Conservation (phyloP, 1,140 invertebrate species). For the Drosophila elegans region DNA sequence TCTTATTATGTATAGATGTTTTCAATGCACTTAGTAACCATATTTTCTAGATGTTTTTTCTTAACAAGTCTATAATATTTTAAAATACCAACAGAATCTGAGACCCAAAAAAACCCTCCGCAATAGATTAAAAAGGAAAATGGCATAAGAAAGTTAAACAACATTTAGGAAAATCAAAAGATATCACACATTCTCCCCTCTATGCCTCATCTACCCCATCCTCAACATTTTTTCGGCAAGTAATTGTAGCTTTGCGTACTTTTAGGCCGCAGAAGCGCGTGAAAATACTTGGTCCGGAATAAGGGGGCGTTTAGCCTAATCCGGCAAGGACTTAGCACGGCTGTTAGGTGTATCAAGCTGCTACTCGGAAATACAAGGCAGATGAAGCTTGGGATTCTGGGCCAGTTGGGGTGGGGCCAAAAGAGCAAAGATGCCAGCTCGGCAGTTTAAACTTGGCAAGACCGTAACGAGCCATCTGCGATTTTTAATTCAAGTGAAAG, state of each 20-base stretch:
- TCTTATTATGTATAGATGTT: too few species aligned
- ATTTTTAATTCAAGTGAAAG: slow-evolving; percentile 61
- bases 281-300: slow-evolving; percentile 50
- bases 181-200: slow-evolving; percentile 10
- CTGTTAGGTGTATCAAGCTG: slow-evolving; percentile 57
- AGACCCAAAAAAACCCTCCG: neutral
- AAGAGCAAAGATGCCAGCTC: slow-evolving; percentile 34
- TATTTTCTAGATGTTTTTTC: too few species aligned
- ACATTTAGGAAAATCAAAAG: slow-evolving; percentile 20
- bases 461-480: slow-evolving; percentile 47
- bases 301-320: slow-evolving; percentile 44
- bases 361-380: slow-evolving; percentile 17
- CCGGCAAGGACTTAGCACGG: slow-evolving; percentile 65
- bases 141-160: neutral
- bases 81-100: neutral
- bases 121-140: neutral
- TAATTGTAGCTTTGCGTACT: slow-evolving; percentile 60
- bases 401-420: slow-evolving; percentile 8
- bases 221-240: slow-evolving; percentile 25
- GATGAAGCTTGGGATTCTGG: neutral
- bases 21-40: too few species aligned
- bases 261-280: slow-evolving; percentile 67
- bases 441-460: slow-evolving; percentile 44
- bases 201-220: neutral
- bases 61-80: too few species aligned